Percentiles rank a stretch among this genome's conserved stretches.
Conservation (phyloP, 2,113 vertebrate genomes). For the Nipponia nippon region DNA sequence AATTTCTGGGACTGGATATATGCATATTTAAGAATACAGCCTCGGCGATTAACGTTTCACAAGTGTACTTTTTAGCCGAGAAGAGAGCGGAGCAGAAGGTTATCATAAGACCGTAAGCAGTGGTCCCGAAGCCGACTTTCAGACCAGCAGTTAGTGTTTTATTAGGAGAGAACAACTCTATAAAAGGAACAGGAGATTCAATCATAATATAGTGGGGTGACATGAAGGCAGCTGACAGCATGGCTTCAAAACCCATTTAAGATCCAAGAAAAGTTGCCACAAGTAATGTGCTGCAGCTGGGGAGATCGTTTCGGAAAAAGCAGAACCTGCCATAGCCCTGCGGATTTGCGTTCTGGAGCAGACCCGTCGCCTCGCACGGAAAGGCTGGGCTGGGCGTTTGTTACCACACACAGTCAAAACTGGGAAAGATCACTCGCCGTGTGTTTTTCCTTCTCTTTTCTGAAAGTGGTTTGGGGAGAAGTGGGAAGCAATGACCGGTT, state of each 20-base stretch:
- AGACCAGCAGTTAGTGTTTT: constrained; percentile 75
- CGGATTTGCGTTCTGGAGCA: constrained; percentile 48
- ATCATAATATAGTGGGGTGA: constrained; percentile 75
- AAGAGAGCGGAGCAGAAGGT: constrained; percentile 52
- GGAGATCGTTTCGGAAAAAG: constrained; percentile 59
- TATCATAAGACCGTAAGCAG: constrained; percentile 37
- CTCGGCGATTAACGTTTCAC: neutral
- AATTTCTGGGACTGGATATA: neutral
- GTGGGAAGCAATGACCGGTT: neutral
- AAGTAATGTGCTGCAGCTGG: constrained; percentile 76
- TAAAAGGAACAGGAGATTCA: constrained; percentile 84
- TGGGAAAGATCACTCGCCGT: neutral
- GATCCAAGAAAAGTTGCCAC: constrained; percentile 74
- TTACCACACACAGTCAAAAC: constrained; percentile 43
- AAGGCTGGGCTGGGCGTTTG: neutral
- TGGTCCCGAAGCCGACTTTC: constrained; percentile 64
- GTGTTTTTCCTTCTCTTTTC: neutral
- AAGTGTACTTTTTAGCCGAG: neutral
- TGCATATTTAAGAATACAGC: neutral
- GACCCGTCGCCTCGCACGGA: constrained; percentile 24
- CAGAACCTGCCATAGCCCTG: constrained; percentile 61
- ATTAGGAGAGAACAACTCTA: constrained; percentile 86
- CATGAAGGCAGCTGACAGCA: constrained; percentile 79
- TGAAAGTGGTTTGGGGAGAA: constrained; percentile 13
- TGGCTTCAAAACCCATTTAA: constrained; percentile 78